Evolutionary conservation across 1,140 invertebrate species (phyloP).

Genomic region (Achatina immaculata): DNA sequence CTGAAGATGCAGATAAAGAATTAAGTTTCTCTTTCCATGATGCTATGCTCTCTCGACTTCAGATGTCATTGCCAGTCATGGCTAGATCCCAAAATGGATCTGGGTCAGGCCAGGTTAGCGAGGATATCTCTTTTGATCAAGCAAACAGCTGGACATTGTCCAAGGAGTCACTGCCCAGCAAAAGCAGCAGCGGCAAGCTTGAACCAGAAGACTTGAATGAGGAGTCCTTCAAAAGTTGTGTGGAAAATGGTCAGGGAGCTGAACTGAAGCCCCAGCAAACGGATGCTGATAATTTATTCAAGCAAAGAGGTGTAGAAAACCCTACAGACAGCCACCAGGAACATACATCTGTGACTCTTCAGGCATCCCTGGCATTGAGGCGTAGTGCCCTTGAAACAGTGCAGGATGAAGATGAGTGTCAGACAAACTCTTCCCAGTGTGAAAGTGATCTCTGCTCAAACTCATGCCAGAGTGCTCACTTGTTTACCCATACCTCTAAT

Average conservation of each 20-base stretch:
- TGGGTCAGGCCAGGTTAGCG: not conserved
- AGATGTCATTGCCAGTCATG: slow-evolving; percentile 26
- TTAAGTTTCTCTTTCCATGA: slow-evolving; percentile 14
- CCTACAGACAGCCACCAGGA: not conserved
- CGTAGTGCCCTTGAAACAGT: not conserved
- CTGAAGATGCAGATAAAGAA: not conserved
- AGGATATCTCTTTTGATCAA: slow-evolving; percentile 8
- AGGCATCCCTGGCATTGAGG: slow-evolving; percentile 12
- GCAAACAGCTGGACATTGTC: slow-evolving; percentile 6
- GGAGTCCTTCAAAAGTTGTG: not conserved
- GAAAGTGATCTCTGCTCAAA: slow-evolving; percentile 20
- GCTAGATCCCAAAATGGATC: not conserved
- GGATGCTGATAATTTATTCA: not conserved
- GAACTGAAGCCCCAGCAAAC: not conserved
- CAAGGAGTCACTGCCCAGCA: not conserved
- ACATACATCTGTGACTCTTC: not conserved
- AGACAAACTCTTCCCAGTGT: not conserved
- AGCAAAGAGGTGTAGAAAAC: not conserved
- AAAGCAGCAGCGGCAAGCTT: not conserved
- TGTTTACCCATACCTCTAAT: not conserved
- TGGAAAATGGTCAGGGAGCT: not conserved
- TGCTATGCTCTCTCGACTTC: slow-evolving; percentile 19
- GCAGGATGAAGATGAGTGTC: slow-evolving; percentile 18
- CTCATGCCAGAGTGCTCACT: not conserved
- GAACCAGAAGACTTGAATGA: not conserved